A percentile compares a stretch with the other conserved stretches of the same genome.
These are phyloP conservation scores for Corythornis vintsioides DNA, from an alignment of 2,113 vertebrate genomes.

Conservation along the genomic window DNA sequence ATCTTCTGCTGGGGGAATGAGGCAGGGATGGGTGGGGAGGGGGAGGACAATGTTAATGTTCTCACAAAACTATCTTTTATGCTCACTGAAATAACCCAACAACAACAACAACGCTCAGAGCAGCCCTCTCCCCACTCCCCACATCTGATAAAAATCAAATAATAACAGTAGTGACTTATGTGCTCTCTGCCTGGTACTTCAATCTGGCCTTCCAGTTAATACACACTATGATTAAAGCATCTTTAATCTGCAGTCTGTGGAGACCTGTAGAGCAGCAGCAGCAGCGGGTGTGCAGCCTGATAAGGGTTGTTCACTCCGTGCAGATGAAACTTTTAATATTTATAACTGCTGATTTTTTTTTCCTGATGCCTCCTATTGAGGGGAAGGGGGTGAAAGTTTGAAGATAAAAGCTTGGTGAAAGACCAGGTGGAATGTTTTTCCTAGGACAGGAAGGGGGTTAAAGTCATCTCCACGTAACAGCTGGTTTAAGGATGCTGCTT, in stretches of 20 bases:
- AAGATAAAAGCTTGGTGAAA: conserved; percentile 56
- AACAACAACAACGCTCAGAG: not conserved
- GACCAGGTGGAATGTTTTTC: conserved; percentile 7
- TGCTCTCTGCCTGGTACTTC: conserved; percentile 12
- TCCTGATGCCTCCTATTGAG: conserved; percentile 2
- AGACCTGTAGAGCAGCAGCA: conserved; percentile 37
- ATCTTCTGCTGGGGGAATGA: not conserved
- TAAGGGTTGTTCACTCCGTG: conserved; percentile 36
- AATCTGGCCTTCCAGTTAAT: conserved; percentile 53
- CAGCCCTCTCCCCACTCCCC: not conserved
- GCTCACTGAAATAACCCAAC: not conserved
- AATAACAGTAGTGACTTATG: conserved; percentile 56
- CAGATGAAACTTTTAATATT: conserved; percentile 64
- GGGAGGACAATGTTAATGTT: not conserved
- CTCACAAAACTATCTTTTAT: not conserved
- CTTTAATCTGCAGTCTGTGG: conserved; percentile 57
- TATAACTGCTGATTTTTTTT: conserved; percentile 40
- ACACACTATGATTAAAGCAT: conserved; percentile 52
- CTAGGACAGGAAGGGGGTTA: conserved; percentile 29
- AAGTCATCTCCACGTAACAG: not conserved
- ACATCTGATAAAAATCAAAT: conserved; percentile 55
- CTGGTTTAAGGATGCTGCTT: not conserved
- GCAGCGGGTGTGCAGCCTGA: conserved; percentile 57
- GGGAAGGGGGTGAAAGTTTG: not conserved
- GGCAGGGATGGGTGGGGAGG: not conserved